Evolutionary conservation across 2,888 invertebrate species (phyloP).

Genomic region (Pomacea canaliculata): DNA sequence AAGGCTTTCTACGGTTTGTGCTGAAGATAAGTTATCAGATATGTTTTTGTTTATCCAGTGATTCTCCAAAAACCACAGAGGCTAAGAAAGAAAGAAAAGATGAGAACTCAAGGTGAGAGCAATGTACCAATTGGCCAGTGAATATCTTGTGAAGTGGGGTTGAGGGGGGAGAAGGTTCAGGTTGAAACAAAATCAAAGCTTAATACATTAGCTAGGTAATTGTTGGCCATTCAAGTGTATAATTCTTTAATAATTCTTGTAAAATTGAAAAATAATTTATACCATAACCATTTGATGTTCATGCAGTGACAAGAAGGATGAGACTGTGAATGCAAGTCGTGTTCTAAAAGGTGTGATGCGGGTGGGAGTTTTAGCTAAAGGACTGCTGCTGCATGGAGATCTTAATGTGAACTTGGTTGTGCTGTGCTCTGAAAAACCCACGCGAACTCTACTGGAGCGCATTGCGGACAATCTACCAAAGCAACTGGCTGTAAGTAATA

Average conservation of each 20-base stretch:
- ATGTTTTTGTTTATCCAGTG: constrained; percentile 38
- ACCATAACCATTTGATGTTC: background rate
- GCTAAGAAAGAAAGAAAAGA: constrained; percentile 33
- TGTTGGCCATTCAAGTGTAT: too few relatives aligned
- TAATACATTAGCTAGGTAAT: too few relatives aligned
- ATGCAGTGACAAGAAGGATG: constrained; percentile 47
- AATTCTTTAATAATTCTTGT: too few relatives aligned
- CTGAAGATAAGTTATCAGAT: too few relatives aligned
- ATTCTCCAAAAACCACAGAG: constrained; percentile 47
- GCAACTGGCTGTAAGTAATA: constrained; percentile 74
- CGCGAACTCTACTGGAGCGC: constrained; percentile 84
- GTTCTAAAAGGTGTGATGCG: constrained; percentile 96
- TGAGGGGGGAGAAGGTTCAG: too few relatives aligned
- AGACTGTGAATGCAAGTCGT: constrained; percentile 69
- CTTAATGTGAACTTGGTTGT: constrained; percentile 92
- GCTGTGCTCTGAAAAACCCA: constrained; percentile 94
- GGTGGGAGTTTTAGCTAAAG: constrained; percentile 91
- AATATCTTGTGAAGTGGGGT: background rate
- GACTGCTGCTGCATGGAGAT: constrained; percentile 90
- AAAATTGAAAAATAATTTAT: too few relatives aligned
- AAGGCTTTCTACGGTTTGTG: too few relatives aligned
- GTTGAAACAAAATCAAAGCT: too few relatives aligned
- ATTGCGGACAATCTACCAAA: constrained; percentile 87
- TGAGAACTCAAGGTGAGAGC: constrained; percentile 21
- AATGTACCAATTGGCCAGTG: constrained; percentile 34